A percentile compares a stretch with the other conserved stretches of the same genome.
These are phyloP conservation scores for Muscicapa comitata DNA, from an alignment of 2,797 vertebrate genomes.

Conservation along the genomic window DNA sequence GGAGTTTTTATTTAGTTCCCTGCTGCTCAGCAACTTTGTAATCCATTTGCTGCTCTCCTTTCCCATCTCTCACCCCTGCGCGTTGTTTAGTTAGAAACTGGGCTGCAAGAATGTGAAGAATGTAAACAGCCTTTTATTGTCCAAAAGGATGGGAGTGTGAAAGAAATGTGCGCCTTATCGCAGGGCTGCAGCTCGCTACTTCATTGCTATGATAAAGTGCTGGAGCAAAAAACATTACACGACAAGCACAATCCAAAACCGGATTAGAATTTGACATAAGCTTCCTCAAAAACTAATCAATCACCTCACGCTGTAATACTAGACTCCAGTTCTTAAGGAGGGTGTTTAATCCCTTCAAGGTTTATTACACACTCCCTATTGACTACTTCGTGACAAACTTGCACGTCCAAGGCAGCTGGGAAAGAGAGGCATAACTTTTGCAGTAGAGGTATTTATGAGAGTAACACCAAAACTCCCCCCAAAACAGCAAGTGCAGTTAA, in stretches of 20 bases:
- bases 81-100: conserved; percentile 79
- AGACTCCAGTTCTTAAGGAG: conserved; percentile 86
- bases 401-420: background rate
- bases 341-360: conserved; percentile 87
- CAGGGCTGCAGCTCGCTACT: conserved; percentile 90
- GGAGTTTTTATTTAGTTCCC: conserved; percentile 20
- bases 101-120: conserved; percentile 81
- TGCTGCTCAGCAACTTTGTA: conserved; percentile 39
- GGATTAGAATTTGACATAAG: conserved; percentile 96
- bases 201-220: conserved; percentile 90
- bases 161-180: conserved; percentile 90
- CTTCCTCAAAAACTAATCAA: conserved; percentile 96
- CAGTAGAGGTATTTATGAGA: background rate
- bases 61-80: conserved; percentile 61
- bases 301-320: conserved; percentile 88
- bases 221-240: conserved; percentile 88
- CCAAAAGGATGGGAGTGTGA: conserved; percentile 78
- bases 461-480: background rate
- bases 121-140: conserved; percentile 91
- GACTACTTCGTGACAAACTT: conserved; percentile 45
- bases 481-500: too few relatives aligned
- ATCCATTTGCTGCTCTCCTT: conserved; percentile 49
- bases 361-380: conserved; percentile 82
- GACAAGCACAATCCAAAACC: conserved; percentile 90
- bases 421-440: conserved; percentile 39